These are phyloP conservation scores for Temnopleurus reevesii DNA, from an alignment of 53 echinoderm and acorn worm genomes.

Conservation along the genomic window DNA sequence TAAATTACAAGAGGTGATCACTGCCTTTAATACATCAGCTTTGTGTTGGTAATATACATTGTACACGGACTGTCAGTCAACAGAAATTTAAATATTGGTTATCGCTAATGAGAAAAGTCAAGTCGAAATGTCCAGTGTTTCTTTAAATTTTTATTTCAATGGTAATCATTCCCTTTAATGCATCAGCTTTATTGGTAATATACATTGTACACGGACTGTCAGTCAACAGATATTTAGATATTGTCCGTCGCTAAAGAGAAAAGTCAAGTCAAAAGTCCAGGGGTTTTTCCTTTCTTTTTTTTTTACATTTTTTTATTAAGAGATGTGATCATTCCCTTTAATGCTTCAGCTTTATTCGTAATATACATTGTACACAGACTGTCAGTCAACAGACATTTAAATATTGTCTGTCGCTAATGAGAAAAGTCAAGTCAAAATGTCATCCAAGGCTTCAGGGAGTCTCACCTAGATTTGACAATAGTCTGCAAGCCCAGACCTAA, in stretches of 20 bases:
- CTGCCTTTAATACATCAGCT: no score
- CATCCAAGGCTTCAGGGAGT: conserved; percentile 1
- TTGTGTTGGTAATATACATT: no score
- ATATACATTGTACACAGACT: no score
- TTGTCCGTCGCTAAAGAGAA: not conserved
- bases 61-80: not conserved
- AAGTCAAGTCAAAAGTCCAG: not conserved
- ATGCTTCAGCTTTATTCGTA: no score
- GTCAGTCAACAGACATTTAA: not conserved
- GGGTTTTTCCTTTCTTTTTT: no score
- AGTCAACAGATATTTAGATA: not conserved
- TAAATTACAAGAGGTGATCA: no score
- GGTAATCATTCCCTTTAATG: no score
- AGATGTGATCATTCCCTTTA: no score
- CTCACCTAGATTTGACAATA: not conserved
- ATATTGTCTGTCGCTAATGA: not conserved
- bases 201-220: not conserved
- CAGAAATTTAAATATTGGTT: not conserved
- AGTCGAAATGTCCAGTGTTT: no score
- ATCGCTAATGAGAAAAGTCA: not conserved
- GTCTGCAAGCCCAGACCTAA: no score
- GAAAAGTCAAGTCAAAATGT: conserved; percentile 38
- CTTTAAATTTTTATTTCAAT: not conserved
- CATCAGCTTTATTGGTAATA: no score
- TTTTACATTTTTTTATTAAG: not conserved